Evolutionary conservation across 2,888 invertebrate species (phyloP), one percentile per base, ranked within the genome.

Genomic region (Heteromyza rotundicornis): DNA sequence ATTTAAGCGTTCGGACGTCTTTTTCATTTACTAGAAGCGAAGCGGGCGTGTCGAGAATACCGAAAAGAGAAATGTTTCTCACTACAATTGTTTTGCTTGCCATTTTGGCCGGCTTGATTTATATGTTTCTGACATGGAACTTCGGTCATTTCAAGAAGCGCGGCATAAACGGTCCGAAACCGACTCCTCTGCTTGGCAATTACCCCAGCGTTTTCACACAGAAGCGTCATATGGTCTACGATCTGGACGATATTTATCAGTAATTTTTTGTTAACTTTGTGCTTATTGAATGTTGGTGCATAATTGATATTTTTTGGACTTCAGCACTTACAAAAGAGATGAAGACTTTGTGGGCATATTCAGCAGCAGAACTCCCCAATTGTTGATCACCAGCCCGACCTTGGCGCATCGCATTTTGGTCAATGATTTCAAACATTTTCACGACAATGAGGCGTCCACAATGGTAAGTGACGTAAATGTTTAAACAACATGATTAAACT

Each of bases 341-440:
- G 75, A 78, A 36, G 71, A 77, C 57, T 81, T 82, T 20, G 78
- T 84, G 12, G 86, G 86, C 0, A 69, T 84, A 2, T 86, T 72
- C 60, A 70, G 67, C 3, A 67, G 76, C 2, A 73, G 77, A 1
- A 68, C 57, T 0, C 85, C 85, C 0, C 65, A 81, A n/a, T 57
- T 85, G 1, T 5, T 85, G 10, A 24, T 84, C 0, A 62, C 77
- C 1, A 84, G 75, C 63, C 81, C 82, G 0, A 78, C 83, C 3
- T 49, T 84, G 12, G 75, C 81, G 0, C 67, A 68, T 8, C 77
- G 80, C 2, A 70, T 85, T 1, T 72, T 83, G 14, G 81, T 85
- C 10, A 80, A 75, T 12, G 81, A 85, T 40, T 85, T 85, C 19
- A 77, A 80, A 12, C 61, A 72, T 40, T 84, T 83, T 55, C 80